Conservation (phyloP, 2,113 vertebrate genomes). For the Leuciscus idus region DNA sequence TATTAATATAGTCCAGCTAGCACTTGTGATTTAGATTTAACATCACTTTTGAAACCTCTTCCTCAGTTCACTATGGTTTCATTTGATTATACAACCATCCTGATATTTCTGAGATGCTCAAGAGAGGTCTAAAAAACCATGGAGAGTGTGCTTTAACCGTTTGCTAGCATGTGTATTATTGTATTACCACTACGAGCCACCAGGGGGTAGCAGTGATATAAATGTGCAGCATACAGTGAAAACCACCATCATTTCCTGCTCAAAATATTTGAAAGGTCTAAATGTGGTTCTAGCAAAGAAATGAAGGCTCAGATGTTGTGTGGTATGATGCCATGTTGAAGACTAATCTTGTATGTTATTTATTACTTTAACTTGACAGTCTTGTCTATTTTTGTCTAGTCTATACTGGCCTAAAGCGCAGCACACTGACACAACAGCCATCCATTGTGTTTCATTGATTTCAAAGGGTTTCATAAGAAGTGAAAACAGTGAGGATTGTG, state of each 20-base stretch:
- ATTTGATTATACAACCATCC: not conserved
- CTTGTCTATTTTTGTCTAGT: not conserved
- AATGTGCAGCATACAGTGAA: not conserved
- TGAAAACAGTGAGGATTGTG: constrained; percentile 33
- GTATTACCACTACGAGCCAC: constrained; percentile 53
- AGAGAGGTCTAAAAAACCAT: no score
- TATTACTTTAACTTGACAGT: not conserved
- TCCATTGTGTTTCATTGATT: constrained; percentile 29
- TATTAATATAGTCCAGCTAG: not conserved
- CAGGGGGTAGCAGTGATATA: constrained; percentile 59
- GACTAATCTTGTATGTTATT: not conserved
- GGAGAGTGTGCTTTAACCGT: not conserved
- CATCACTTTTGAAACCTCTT: not conserved
- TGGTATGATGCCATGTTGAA: not conserved
- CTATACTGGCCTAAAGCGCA: constrained; percentile 46
- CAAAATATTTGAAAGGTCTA: not conserved
- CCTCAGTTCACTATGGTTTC: not conserved
- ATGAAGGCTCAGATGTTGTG: not conserved
- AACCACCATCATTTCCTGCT: not conserved
- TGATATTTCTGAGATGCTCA: not conserved
- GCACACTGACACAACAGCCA: not conserved
- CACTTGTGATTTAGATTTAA: not conserved
- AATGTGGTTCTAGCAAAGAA: not conserved
- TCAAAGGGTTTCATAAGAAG: constrained; percentile 43
- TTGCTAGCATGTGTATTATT: constrained; percentile 51